Conservation (phyloP, 1,140 invertebrate species). For the Spodoptera frugiperda region DNA sequence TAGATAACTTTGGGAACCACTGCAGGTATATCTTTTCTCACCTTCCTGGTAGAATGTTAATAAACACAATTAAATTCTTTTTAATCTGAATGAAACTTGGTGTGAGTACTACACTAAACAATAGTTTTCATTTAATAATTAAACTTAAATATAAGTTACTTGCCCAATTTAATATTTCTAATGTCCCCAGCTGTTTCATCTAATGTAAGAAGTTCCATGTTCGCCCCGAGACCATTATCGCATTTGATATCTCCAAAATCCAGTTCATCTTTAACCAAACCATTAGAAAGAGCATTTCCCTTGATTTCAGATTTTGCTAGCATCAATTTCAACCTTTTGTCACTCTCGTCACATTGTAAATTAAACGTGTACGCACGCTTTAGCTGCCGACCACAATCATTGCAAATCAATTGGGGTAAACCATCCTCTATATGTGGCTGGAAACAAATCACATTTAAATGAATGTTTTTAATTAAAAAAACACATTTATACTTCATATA, state of each 20-base stretch:
- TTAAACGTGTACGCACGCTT: conserved; percentile 73
- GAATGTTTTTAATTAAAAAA: background rate
- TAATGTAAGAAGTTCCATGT: conserved; percentile 37
- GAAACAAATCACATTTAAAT: conserved; percentile 41
- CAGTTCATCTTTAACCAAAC: conserved; percentile 43
- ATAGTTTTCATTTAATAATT: too few species aligned
- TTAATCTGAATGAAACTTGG: too few species aligned
- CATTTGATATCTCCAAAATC: background rate
- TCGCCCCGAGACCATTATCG: conserved; percentile 18
- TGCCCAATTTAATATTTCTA: conserved; percentile 63
- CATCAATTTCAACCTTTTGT: conserved; percentile 63
- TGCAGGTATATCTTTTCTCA: too few species aligned
- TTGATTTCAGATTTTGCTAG: conserved; percentile 47
- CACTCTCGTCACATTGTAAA: conserved; percentile 72
- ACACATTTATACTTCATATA: background rate
- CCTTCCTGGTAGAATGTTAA: too few species aligned
- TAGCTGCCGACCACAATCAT: conserved; percentile 72
- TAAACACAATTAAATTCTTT: too few species aligned
- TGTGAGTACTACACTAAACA: too few species aligned
- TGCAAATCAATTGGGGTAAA: conserved; percentile 74
- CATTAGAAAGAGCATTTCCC: conserved; percentile 7
- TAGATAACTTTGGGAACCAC: too few species aligned
- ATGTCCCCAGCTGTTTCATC: conserved; percentile 44
- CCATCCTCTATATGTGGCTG: conserved; percentile 72
- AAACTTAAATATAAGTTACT: background rate